Base-by-base conservation (phyloP, 2,888 invertebrate species). In the Eristalis intricaria region DNA sequence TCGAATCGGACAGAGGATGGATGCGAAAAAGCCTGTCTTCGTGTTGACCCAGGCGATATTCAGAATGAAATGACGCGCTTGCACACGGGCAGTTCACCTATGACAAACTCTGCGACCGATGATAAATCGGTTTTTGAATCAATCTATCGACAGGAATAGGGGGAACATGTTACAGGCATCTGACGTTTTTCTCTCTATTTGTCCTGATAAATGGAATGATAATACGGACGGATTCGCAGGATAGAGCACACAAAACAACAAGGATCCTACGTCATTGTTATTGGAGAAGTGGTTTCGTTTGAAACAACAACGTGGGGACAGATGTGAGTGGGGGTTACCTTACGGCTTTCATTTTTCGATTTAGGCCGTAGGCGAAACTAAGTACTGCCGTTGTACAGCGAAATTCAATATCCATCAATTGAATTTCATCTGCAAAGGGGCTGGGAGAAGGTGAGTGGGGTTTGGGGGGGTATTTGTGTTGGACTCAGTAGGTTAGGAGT, bases 161-260 rank as follows among this genome's bases (percentile, higher is more conserved):
- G 64, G 26, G 63, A 56, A 38, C 23, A 64, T 75, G 66, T 58
- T 43, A 15, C 26, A 68, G 50, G 32, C 43, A 43, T 63, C 50
- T 70, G 69, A 63, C 61, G 60, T 8, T 50, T 50, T 43, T 43
- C 63, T 35, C 35, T 73, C 32, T 80, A 80, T 80, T 80, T 80
- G 68, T 38, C 61, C 66, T 74, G 80, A 80, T 80, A 80, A 80
- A 80, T 80, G 80, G 73, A 80, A 60, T 80, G 80, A 79, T 79
- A 79, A 79, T 70, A 71, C 50, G 50, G 19, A 7, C 8, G 50
- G 71, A 60, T 15, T 23, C 32, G 13, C 60, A 26, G 26, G 60
- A 23, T 5, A 13, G 15, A 26, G 13, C 60, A 60, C 15, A 60
- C 32, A 26, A 11, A 60, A 60, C 26, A 50, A 19, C 19, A 8